Percentiles rank a stretch among this genome's conserved stretches.
Conservation (phyloP, 2,797 vertebrate genomes). For the Pampus argenteus region DNA sequence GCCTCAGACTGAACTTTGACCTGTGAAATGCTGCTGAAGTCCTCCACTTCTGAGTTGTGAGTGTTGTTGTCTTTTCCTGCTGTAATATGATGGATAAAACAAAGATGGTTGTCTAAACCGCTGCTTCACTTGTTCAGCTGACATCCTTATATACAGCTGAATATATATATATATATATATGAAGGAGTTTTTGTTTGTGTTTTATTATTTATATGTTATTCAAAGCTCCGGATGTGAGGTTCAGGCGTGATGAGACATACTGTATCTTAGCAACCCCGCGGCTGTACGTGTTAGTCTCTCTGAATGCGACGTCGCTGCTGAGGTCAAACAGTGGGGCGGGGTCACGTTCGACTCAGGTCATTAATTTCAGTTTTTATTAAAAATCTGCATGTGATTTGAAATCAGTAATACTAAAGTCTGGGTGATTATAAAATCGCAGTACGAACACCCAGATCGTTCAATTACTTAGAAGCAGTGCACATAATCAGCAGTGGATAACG, state of each 20-base stretch:
- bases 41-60: background rate
- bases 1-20: background rate
- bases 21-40: no score
- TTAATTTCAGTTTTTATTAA: background rate
- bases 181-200: no score
- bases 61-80: no score
- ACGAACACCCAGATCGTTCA: background rate
- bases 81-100: no score
- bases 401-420: background rate
- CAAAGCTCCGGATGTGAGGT: background rate
- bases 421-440: background rate
- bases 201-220: no score
- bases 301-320: constrained; percentile 39
- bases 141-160: no score
- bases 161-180: no score
- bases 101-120: no score
- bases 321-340: constrained; percentile 6
- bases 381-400: background rate
- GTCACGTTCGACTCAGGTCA: constrained; percentile 23
- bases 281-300: constrained; percentile 10
- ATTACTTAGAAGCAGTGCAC: background rate
- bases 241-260: constrained; percentile 9
- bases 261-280: constrained; percentile 50
- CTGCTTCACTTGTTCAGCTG: no score
- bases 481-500: background rate